A percentile compares a stretch with the other conserved stretches of the same genome.
phyloP scores from a whole-genome alignment of 2,113 vertebrate species.

The Tetrao urogallus region DNA sequence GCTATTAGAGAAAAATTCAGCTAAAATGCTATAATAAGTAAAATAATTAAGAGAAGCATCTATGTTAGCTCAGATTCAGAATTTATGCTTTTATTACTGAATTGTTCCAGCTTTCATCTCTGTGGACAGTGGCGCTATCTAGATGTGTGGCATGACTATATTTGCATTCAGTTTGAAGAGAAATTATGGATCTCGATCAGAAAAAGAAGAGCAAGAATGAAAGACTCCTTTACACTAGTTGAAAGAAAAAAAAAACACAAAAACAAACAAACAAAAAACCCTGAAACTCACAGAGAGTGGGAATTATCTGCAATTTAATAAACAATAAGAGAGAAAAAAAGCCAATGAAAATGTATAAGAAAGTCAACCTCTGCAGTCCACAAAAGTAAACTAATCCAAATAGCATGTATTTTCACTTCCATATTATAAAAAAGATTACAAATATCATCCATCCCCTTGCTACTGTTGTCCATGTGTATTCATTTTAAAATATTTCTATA shows the following conservation, averaged over 20 bases:
- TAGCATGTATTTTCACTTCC: not conserved
- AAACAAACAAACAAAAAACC: not conserved
- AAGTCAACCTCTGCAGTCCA: fast-evolving
- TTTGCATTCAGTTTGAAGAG: not conserved
- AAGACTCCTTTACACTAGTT: not conserved
- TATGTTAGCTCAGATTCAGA: not conserved
- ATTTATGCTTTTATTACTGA: not conserved
- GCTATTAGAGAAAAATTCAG: not conserved
- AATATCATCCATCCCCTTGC: not conserved
- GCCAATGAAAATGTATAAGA: not conserved
- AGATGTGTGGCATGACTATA: not conserved
- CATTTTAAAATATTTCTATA: not conserved
- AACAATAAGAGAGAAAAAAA: not conserved
- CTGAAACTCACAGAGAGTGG: fast-evolving
- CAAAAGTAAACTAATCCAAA: not conserved
- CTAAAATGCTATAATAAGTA: not conserved
- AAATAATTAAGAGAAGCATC: not conserved
- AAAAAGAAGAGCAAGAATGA: not conserved
- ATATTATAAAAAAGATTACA: not conserved
- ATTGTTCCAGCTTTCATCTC: not conserved
- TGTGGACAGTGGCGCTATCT: not conserved
- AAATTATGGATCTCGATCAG: not conserved
- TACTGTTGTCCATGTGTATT: not conserved
- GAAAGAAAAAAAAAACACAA: not conserved
- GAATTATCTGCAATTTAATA: not conserved